These are phyloP conservation scores for Sclerurus mexicanus DNA, from an alignment of 2,113 vertebrate genomes.

Conservation along the genomic window DNA sequence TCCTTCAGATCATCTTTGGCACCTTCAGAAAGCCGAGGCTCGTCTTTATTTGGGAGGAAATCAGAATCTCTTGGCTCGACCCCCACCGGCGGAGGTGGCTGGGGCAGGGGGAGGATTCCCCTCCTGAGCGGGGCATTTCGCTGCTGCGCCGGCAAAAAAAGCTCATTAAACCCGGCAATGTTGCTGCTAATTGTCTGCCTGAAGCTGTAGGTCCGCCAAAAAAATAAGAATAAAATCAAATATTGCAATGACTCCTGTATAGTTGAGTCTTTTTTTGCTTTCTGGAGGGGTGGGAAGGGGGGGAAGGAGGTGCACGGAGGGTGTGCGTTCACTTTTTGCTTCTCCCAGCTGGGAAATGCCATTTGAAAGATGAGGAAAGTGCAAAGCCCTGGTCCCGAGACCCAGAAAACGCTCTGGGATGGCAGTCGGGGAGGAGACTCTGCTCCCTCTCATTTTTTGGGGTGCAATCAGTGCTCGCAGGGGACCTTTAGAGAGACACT, in stretches of 20 bases:
- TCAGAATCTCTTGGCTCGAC: background rate
- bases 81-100: background rate
- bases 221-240: background rate
- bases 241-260: background rate
- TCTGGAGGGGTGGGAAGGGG: fast-evolving
- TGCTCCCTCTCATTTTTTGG: fast-evolving
- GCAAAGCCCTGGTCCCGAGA: background rate
- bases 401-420: background rate
- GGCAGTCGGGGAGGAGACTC: background rate
- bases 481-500: background rate
- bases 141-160: background rate
- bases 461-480: background rate
- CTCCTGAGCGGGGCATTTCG: background rate
- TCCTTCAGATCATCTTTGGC: background rate
- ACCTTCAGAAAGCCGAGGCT: background rate
- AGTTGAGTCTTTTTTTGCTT: background rate
- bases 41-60: background rate
- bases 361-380: background rate
- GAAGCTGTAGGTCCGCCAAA: background rate
- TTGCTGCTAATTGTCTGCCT: background rate
- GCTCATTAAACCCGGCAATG: background rate
- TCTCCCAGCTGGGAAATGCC: background rate
- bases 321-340: background rate
- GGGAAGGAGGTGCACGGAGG: fast-evolving
- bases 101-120: background rate